Base-by-base conservation (phyloP, 1,140 invertebrate species). In the Cotesia glomerata region DNA sequence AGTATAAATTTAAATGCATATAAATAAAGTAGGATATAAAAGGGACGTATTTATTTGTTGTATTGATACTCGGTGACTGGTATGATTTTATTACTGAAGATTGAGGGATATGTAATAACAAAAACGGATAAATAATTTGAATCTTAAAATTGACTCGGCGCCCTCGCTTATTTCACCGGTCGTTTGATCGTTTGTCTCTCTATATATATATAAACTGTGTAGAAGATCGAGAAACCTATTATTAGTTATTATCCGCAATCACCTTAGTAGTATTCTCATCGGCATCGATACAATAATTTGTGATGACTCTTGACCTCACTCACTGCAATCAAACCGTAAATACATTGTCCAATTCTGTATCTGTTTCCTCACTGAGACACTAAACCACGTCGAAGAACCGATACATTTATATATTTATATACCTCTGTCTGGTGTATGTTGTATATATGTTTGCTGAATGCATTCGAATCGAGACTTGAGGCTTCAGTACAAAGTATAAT, bases 181-280 rank as follows among this genome's bases (percentile, higher is more conserved):
- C 26, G 45, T 59, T 34, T 4, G 16, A 36, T 39, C 34, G 63
- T 64, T 26, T 36, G 66, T 16, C n/a, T 4, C n/a, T 13, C 5
- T 56, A 8, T 56, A 56, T 56, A 58, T 58, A n/a, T 7, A 16
- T 58, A 58, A 72, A 61, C 39, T 66, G 39, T 51, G 32, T 54
- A 59, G 45, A n/a, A 69, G 71, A 76, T 74, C 72, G 71, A 59
- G 75, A 71, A 72, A 68, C 39, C 39, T 80, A 81, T 83, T 77
- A 86, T 86, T 85, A 85, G 82, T 77, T 76, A 81, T 86, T 86
- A 84, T 72, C 82, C 77, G 73, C 80, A 82, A 84, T 86, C 78
- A 75, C 72, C 70, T 77, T 77, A 76, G 72, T 80, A 74, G 76
- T 75, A 75, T 72, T 78, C 77, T 81, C 52, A 51, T 62, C 76